Conservation (phyloP, 2,113 vertebrate genomes). For the Barbus barbus region DNA sequence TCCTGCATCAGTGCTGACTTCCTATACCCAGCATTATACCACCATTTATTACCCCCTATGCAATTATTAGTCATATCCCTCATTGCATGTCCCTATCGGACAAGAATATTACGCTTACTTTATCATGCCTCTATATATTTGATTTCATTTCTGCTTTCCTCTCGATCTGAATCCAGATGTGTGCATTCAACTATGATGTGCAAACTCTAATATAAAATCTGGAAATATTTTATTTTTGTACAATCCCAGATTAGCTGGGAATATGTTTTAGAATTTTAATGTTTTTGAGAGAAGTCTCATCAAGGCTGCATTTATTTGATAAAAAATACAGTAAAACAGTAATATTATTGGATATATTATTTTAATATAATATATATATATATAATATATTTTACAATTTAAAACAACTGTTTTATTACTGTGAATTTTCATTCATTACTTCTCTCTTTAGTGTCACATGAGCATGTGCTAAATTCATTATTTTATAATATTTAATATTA, state of each 20-base stretch:
- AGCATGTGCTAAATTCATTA: background rate
- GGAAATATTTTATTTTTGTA: background rate
- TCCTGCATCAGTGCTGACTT: constrained; percentile 8
- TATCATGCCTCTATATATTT: background rate
- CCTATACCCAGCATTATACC: background rate
- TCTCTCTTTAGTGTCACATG: background rate
- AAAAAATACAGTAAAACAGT: background rate
- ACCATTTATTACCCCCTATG: background rate
- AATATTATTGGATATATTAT: too few species aligned
- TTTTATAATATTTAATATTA: too few species aligned
- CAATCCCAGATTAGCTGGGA: too few species aligned
- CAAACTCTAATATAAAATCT: too few species aligned
- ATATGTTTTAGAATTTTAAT: too few species aligned
- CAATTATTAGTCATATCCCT: constrained; percentile 10
- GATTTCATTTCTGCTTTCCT: too few species aligned
- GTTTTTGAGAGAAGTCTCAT: background rate
- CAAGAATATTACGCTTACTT: background rate
- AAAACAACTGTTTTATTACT: too few species aligned
- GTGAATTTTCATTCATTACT: background rate
- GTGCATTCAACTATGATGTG: too few species aligned
- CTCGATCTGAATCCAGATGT: too few species aligned
- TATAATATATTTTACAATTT: too few species aligned
- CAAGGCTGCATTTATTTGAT: background rate
- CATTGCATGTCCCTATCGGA: constrained; percentile 1
- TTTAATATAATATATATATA: too few species aligned